Evolutionary conservation across 2,113 vertebrate species (phyloP).

Genomic region (Nesogale talazaci): DNA sequence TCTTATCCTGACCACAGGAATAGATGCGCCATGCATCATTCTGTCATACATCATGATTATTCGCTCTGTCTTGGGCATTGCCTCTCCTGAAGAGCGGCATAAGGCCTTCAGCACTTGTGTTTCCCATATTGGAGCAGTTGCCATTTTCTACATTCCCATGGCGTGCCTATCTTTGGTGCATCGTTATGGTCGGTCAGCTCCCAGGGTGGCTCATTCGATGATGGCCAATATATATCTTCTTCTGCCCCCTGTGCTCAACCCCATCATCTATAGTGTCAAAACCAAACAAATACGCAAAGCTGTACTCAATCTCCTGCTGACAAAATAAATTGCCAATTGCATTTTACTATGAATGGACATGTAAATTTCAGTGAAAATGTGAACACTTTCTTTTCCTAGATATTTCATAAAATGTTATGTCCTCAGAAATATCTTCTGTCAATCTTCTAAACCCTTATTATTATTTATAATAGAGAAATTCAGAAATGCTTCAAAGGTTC

Average conservation of each 20-base stretch:
- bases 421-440: too few species aligned
- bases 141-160: not conserved
- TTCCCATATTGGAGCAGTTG: too few species aligned
- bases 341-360: too few species aligned
- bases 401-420: too few species aligned
- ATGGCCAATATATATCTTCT: constrained; percentile 31
- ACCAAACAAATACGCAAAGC: too few species aligned
- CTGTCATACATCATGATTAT: not conserved
- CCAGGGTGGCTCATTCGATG: not conserved
- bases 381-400: too few species aligned
- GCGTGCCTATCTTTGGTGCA: not conserved
- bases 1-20: not conserved
- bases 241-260: constrained; percentile 45
- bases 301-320: not conserved
- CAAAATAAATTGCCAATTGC: constrained; percentile 21
- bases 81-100: not conserved
- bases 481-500: too few species aligned
- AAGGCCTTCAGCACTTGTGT: not conserved
- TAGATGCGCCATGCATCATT: not conserved
- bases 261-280: too few species aligned
- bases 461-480: too few species aligned
- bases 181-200: not conserved
- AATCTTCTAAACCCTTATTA: too few species aligned
- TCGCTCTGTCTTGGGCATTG: not conserved
- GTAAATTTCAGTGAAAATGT: too few species aligned